Evolutionary conservation across 2,113 vertebrate species (phyloP), one percentile per base, ranked within the genome.

Genomic region (Halcyon malimbica): DNA sequence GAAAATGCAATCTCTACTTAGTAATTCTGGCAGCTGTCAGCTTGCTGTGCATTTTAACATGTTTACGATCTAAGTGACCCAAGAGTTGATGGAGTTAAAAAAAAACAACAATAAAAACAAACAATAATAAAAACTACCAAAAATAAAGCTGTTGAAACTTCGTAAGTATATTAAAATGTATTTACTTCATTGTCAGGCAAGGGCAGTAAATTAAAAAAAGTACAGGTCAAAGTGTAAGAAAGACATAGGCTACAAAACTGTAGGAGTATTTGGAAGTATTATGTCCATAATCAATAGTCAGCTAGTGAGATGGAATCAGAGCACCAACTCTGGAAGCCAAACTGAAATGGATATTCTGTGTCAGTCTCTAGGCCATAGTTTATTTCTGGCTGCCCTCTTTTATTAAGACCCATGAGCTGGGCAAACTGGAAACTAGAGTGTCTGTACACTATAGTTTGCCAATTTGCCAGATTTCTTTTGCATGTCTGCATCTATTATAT

Each of bases 1-100:
- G 80, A 95, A 97, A 97, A 92, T 81, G 87, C 92, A 96, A 97
- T 89, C 53, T 97, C 76, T 94, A 42, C 65, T 97, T 94, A 95
- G 86, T 65, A 82, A 92, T 56, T 82, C 35, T 95, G 81, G 74
- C 94, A 96, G 73, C 96, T 95, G 83, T 88, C 96, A 95, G 39
- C 62, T 92, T 93, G 67, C 87, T 96, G 46, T 70, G 87, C n/a
- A 23, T 42, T 96, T 89, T 96, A 95, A 93, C 80, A 73, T 77
- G 53, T 46, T 83, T 86, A 50, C 53, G 79, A 89, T 16, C 54
- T 92, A 64, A 50, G 87, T 86, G 78, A 97, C 86, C 81, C 67
- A 29, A 71, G 28, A 90, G 13, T 17, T 81, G 53, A 48, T 81
- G 51, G 29, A 16, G 9, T 50, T 81, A 68, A 68, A 81, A 63